Base-by-base conservation (phyloP, 2,797 vertebrate genomes). In the Nannoperca australis region DNA sequence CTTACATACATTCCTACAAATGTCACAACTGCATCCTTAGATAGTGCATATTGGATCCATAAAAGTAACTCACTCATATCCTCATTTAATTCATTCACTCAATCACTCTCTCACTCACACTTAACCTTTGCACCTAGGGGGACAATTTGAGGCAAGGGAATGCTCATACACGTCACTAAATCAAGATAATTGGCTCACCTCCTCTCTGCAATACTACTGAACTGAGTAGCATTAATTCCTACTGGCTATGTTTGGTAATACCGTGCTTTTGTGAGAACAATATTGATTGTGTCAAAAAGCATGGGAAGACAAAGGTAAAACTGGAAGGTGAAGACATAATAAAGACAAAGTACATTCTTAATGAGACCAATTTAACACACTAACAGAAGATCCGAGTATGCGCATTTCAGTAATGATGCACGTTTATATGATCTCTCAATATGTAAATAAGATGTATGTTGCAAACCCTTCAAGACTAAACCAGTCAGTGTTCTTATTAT, bases 391-490 rank as follows among this genome's bases (percentile, higher is more conserved):
- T 6, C 27, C 2, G 5, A 53, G 17, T 5, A 3, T 17, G 9
- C 15, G 11, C 7, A 38, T 38, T 7, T 34, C 34, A 34, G 34
- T 34, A 7, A 34, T 34, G 34, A 8, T 24, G 20, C 61, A 40
- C 3, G 50, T 61, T 42, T 34, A 49, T 50, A n/a, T 40, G 7
- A 68, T 36, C 36, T 56, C 4, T 24, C 49, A 15, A 54, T 40
- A 7, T 62, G 40, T 45, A 14, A 70, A 73, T 27, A 70, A 61
- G n/a, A 49, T 4, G 32, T 20, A 3, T 15, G 17, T 36, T 32
- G 51, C 22, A 70, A 76, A 75, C 14, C 12, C 36, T 30, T 49
- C 18, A 18, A 58, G 12, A 53, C 27, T 20, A 42, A 74, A 60
- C 61, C 61, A 70, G 27, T 44, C 38, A 42, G 32, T 14, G 9